Evolutionary conservation across 2,113 vertebrate species (phyloP), one percentile per base, ranked within the genome.

Genomic region (Datnioides undecimradiatus): DNA sequence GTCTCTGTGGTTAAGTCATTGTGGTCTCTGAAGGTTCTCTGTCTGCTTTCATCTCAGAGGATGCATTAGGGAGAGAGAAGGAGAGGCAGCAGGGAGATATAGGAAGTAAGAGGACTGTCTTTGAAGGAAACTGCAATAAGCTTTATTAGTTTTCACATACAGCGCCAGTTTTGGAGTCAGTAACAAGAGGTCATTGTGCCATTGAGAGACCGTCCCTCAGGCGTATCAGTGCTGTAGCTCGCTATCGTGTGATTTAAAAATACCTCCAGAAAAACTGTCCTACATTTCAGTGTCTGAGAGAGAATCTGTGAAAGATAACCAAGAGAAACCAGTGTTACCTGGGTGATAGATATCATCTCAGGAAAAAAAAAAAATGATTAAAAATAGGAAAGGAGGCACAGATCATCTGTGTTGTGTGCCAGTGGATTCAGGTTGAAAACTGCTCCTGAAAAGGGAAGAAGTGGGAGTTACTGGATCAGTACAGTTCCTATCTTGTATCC

Each of bases 11-110:
- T 77, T 48, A 76, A 86, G 55, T 63, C 55, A 29, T 54, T 63
- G 46, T 70, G 66, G 54, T 76, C 88, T 88, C 88, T 62, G 55
- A 80, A 66, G 85, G 45, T 25, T 85, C 85, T 85, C 68, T 73
- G 57, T 71, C 58, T 36, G 19, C 87, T 91, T 91, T 91, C 71
- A 90, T 92, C 85, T 89, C 64, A 36, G 64, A 55, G 73, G 58
- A 57, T 55, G 55, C 12, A 52, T 38, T 33, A 83, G 16, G 9
- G 19, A 52, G 27, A 66, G 58, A 23, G 48, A n/a, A 40, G 27
- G 55, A 54, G 49, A 8, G 48, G 25, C 46, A 19, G 52, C 48
- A 62, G 46, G 36, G 36, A 40, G 71, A 73, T 54, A 40, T 10
- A 36, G 19, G 75, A 55, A 51, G 52, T 49, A 59, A 48, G 67